Percentiles rank a stretch among this genome's conserved stretches.
These are phyloP conservation scores for Parelbella ahira DNA, from an alignment of 2,888 invertebrate species.

Conservation along the genomic window DNA sequence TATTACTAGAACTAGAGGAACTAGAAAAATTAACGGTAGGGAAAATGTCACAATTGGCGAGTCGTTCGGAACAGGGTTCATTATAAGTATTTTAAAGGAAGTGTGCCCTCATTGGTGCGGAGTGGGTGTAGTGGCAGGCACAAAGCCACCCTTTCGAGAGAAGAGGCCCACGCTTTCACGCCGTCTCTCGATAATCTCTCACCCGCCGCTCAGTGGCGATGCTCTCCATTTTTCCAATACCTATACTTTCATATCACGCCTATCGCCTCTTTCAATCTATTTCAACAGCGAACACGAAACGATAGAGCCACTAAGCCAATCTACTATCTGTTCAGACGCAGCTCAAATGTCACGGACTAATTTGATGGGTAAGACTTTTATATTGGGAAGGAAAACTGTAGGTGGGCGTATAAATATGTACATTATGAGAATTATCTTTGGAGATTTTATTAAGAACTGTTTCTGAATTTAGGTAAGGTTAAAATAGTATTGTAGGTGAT, in stretches of 20 bases:
- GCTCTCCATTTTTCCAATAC: conserved; percentile 44
- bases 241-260: conserved; percentile 15
- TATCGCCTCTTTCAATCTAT: conserved; percentile 19
- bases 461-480: no score
- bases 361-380: conserved; percentile 18
- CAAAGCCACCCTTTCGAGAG: conserved; percentile 67
- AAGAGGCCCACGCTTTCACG: conserved; percentile 56
- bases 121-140: conserved; percentile 60
- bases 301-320: conserved; percentile 9
- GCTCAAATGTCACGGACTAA: conserved; percentile 20
- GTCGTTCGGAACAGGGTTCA: conserved; percentile 34
- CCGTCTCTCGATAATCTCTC: conserved; percentile 66
- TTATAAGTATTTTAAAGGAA: conserved; percentile 46
- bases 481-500: no score
- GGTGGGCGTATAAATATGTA: conserved; percentile 20
- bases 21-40: conserved; percentile 7
- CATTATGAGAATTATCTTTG: conserved; percentile 20
- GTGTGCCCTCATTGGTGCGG: conserved; percentile 43
- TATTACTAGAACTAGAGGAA: no score
- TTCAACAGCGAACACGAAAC: conserved; percentile 4
- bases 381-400: conserved; percentile 23
- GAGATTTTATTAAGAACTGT: no score
- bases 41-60: conserved; percentile 28
- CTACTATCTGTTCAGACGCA: conserved; percentile 5
- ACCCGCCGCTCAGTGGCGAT: conserved; percentile 34